These are phyloP conservation scores for Pseudopodoces humilis DNA, from an alignment of 2,113 vertebrate species.

Conservation along the genomic window DNA sequence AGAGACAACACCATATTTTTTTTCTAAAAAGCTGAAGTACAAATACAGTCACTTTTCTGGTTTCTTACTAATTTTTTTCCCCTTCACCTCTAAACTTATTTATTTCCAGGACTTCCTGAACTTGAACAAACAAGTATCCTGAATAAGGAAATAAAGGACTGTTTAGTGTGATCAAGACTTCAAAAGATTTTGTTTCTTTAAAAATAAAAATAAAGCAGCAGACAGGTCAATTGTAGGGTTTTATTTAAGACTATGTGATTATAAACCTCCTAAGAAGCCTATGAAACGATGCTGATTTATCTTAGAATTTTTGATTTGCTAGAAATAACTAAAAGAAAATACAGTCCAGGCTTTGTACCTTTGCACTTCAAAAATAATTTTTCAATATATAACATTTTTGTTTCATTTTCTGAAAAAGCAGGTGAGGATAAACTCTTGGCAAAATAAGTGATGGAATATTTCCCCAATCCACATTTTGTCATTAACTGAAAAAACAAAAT, in stretches of 20 bases:
- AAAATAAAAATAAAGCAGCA: not conserved
- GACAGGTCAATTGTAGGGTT: not conserved
- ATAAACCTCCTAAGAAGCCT: not conserved
- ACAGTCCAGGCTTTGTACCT: not conserved
- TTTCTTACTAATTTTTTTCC: not conserved
- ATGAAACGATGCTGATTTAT: not conserved
- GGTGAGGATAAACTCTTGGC: not conserved
- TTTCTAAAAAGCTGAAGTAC: not conserved
- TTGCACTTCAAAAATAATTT: not conserved
- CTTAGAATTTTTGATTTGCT: not conserved
- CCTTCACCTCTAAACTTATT: not conserved
- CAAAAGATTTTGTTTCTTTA: not conserved
- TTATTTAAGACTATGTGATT: not conserved
- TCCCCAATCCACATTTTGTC: not conserved
- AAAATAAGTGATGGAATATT: not conserved
- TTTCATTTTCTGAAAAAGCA: not conserved
- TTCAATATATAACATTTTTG: not conserved
- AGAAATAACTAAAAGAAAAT: not conserved
- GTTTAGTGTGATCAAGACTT: not conserved
- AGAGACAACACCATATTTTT: not conserved
- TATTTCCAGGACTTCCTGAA: not conserved
- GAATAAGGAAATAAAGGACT: not conserved
- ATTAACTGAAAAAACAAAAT: not conserved
- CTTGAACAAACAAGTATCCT: not conserved
- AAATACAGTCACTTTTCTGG: accelerated